Evolutionary conservation across 2,797 vertebrate genomes (phyloP).

Genomic region (Myotis myotis): DNA sequence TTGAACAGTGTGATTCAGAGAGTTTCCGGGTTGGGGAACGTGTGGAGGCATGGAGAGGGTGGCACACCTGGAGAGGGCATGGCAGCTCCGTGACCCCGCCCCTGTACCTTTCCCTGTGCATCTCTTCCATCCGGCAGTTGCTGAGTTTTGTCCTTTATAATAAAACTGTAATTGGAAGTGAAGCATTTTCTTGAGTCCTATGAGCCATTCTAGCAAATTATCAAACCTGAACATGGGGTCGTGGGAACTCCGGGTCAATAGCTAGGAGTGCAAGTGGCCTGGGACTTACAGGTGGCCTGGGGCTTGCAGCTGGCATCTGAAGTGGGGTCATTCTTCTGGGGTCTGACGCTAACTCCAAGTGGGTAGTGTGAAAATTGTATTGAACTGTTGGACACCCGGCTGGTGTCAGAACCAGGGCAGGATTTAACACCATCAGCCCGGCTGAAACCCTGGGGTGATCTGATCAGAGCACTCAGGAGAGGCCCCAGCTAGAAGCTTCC

Average conservation of each 20-base stretch:
- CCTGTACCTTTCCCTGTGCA: accelerated
- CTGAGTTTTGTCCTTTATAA: background rate
- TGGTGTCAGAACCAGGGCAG: background rate
- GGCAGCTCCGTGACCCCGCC: too few relatives aligned
- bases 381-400: background rate
- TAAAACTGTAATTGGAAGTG: background rate
- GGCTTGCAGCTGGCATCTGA: background rate
- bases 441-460: background rate
- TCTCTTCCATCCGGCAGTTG: background rate
- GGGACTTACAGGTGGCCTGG: background rate
- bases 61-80: accelerated
- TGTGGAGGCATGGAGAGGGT: background rate
- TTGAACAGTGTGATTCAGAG: background rate
- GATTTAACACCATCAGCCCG: background rate
- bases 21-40: background rate
- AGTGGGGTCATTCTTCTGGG: background rate
- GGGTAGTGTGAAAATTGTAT: background rate
- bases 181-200: background rate
- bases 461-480: background rate
- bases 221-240: background rate
- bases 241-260: background rate
- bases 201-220: background rate
- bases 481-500: background rate
- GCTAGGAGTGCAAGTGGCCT: background rate
- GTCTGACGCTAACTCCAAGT: background rate